Percentiles rank a stretch among this genome's conserved stretches.
Conservation (phyloP, 2,797 vertebrate genomes). For the Hydrophis major region DNA sequence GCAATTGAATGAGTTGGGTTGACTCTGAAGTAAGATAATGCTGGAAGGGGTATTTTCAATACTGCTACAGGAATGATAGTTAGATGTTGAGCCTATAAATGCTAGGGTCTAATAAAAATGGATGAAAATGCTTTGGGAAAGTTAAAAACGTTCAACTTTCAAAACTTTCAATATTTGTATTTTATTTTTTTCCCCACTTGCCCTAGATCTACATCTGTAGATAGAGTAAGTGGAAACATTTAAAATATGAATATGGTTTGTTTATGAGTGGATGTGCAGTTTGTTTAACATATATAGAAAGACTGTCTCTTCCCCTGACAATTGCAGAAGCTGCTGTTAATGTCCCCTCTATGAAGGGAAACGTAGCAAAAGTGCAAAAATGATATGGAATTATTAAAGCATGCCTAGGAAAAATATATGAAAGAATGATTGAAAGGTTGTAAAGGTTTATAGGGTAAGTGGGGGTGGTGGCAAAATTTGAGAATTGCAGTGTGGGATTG, state of each 20-base stretch:
- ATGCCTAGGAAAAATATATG: background rate
- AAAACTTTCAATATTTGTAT: background rate
- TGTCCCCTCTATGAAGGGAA: background rate
- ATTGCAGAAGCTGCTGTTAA: background rate
- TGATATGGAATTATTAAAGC: background rate
- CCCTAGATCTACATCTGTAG: background rate
- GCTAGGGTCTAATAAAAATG: background rate
- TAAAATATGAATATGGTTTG: background rate
- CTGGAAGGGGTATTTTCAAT: background rate
- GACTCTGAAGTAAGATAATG: background rate
- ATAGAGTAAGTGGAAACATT: background rate
- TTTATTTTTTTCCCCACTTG: background rate
- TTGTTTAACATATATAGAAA: background rate
- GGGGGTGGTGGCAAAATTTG: background rate
- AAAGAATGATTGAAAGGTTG: background rate
- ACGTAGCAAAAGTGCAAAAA: background rate
- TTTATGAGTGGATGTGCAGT: background rate
- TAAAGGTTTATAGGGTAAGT: background rate
- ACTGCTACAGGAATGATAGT: background rate
- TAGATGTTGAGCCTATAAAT: background rate
- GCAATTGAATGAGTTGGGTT: background rate
- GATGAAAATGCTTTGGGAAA: background rate
- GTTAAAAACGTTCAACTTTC: background rate
- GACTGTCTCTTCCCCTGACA: background rate
- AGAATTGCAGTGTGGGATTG: background rate